A percentile compares a stretch with the other conserved stretches of the same genome.
Conservation (phyloP, 2,113 vertebrate genomes). For the Larimichthys polyactis region DNA sequence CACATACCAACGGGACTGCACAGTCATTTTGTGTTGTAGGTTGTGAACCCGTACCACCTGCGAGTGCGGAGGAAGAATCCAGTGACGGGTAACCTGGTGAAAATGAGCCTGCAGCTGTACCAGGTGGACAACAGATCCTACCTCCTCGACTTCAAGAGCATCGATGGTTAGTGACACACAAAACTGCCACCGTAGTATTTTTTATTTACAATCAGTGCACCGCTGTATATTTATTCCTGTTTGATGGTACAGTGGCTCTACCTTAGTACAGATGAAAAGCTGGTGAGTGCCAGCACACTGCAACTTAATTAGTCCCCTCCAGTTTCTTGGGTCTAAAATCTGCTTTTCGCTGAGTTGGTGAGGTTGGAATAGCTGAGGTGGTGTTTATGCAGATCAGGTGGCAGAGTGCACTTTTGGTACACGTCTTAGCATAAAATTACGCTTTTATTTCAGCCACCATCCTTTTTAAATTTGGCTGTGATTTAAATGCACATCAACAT, state of each 20-base stretch:
- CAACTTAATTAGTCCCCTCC: neutral
- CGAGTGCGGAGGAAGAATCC: constrained; percentile 95
- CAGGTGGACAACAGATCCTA: constrained; percentile 98
- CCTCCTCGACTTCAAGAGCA: constrained; percentile 98
- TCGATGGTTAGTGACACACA: constrained; percentile 88
- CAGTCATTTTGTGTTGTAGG: constrained; percentile 79
- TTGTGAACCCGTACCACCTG: constrained; percentile 97
- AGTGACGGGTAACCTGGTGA: constrained; percentile 95
- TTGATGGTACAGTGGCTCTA: neutral
- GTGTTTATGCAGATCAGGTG: constrained; percentile 11
- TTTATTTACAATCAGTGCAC: neutral
- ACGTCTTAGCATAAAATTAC: neutral
- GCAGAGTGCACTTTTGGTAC: neutral
- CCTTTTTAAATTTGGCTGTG: neutral
- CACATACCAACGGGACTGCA: neutral
- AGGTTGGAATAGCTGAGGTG: neutral
- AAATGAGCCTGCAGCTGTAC: constrained; percentile 99
- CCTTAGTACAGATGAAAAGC: neutral
- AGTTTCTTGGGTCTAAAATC: neutral
- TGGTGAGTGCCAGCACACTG: neutral
- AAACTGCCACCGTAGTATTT: neutral
- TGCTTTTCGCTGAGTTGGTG: neutral
- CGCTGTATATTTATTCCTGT: neutral
- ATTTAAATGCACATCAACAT: neutral
- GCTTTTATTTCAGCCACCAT: neutral